phyloP scores from a whole-genome alignment of 1,140 invertebrate genomes.

The Drosophila sucinea region DNA sequence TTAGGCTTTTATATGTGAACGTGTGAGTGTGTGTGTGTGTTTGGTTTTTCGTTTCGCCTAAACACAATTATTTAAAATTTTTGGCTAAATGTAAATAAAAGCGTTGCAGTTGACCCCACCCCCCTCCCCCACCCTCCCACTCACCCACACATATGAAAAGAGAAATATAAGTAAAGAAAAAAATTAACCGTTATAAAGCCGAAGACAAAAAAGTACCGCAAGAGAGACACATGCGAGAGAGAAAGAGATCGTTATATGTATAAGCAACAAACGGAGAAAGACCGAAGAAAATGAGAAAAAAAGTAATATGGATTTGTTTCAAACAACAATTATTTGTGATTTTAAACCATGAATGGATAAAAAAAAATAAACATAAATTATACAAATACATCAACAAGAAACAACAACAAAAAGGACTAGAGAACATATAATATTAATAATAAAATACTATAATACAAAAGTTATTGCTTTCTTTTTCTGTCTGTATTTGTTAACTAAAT shows the following conservation, averaged over 20 bases:
- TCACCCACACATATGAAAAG: constrained; percentile 18
- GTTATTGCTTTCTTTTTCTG: constrained; percentile 67
- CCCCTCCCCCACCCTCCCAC: background rate
- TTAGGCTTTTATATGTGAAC: constrained; percentile 32
- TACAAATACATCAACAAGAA: constrained; percentile 34
- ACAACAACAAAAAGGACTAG: constrained; percentile 42
- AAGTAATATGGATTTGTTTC: constrained; percentile 60
- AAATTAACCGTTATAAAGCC: constrained; percentile 23
- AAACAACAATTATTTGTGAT: constrained; percentile 80
- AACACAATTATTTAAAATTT: constrained; percentile 38
- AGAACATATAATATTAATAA: constrained; percentile 66
- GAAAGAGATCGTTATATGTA: constrained; percentile 24
- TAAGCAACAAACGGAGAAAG: constrained; percentile 4
- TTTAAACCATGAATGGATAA: constrained; percentile 77
- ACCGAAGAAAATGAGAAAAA: constrained; percentile 29
- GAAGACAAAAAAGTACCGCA: constrained; percentile 16
- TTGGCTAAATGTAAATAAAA: constrained; percentile 57
- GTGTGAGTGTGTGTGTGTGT: constrained; percentile 16
- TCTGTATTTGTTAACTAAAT: constrained; percentile 57
- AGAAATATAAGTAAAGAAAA: constrained; percentile 32
- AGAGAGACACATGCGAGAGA: constrained; percentile 16
- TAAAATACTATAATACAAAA: constrained; percentile 61
- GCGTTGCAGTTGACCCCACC: constrained; percentile 27
- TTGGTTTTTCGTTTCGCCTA: constrained; percentile 36
- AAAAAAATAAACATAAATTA: constrained; percentile 39